Conservation (phyloP, 37 sponge, comb jelly and placozoan species). For the Spongilla lacustris region DNA sequence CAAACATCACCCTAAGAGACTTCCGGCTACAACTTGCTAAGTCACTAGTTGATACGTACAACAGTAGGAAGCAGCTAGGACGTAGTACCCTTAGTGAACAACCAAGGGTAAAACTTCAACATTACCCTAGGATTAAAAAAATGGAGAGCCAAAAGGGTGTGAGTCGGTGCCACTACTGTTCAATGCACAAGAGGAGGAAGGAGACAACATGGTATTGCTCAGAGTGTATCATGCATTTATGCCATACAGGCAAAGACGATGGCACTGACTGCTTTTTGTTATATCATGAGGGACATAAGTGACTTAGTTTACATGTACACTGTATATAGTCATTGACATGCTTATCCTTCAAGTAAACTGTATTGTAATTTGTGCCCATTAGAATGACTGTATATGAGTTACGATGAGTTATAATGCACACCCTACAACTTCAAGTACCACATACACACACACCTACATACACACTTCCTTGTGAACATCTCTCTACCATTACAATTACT, state of each 20-base stretch:
- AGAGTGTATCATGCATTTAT: not conserved
- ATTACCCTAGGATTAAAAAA: not conserved
- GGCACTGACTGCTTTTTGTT: not conserved
- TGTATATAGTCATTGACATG: not conserved
- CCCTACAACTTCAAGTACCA: no score
- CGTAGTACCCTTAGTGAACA: not conserved
- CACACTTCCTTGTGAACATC: no score
- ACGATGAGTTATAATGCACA: no score
- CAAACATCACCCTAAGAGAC: not conserved
- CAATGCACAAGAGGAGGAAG: not conserved
- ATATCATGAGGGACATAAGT: not conserved
- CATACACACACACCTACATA: no score
- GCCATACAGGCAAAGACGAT: slow-evolving; percentile 2
- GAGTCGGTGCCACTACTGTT: not conserved
- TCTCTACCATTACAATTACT: no score
- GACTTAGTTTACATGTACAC: not conserved
- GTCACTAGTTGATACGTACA: not conserved
- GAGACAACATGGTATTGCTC: slow-evolving; percentile 1
- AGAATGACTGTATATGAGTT: no score
- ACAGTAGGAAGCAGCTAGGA: slow-evolving; percentile 8
- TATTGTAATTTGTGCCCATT: not conserved
- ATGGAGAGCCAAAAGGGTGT: not conserved
- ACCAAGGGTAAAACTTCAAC: not conserved
- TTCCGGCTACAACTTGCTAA: slow-evolving; percentile 33
- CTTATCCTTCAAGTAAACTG: not conserved